phyloP scores from a whole-genome alignment of 2,888 invertebrate genomes.

The Hydroisotoma schaefferi region DNA sequence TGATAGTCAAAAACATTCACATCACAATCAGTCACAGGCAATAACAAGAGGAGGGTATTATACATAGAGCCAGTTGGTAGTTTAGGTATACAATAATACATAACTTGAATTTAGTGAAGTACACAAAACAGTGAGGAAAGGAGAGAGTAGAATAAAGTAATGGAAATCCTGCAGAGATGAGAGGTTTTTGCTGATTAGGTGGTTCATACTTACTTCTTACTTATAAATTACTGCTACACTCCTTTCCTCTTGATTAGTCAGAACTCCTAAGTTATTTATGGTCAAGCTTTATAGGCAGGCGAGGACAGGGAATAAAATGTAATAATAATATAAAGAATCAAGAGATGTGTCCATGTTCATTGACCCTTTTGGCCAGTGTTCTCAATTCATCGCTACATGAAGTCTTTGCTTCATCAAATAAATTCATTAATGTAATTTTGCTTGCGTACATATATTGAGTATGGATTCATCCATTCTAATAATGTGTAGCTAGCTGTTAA shows the following conservation, averaged over 20 bases:
- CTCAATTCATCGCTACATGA: too few relatives aligned
- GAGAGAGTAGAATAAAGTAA: slow-evolving; percentile 6
- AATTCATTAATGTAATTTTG: too few relatives aligned
- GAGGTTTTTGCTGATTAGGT: slow-evolving; percentile 5
- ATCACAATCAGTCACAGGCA: slow-evolving; percentile 13
- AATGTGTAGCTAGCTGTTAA: too few relatives aligned
- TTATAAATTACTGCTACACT: neutral
- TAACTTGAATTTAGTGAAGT: neutral
- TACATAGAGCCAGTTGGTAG: neutral
- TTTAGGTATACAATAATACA: neutral
- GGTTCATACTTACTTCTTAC: neutral
- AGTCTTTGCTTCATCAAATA: too few relatives aligned
- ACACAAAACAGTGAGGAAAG: slow-evolving; percentile 5
- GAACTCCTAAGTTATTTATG: too few relatives aligned
- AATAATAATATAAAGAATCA: too few relatives aligned
- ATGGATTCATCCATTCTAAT: too few relatives aligned
- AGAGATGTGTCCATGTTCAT: too few relatives aligned
- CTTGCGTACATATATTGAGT: too few relatives aligned
- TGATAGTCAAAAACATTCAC: slow-evolving; percentile 24
- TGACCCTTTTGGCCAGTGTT: too few relatives aligned
- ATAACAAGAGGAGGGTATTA: slow-evolving; percentile 1
- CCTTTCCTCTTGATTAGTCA: slow-evolving; percentile 1
- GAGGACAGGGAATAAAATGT: too few relatives aligned
- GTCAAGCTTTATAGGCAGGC: too few relatives aligned
- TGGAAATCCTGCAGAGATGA: neutral